Evolutionary conservation across 2,113 vertebrate species (phyloP), one percentile per base, ranked within the genome.

Genomic region (Mirounga angustirostris): DNA sequence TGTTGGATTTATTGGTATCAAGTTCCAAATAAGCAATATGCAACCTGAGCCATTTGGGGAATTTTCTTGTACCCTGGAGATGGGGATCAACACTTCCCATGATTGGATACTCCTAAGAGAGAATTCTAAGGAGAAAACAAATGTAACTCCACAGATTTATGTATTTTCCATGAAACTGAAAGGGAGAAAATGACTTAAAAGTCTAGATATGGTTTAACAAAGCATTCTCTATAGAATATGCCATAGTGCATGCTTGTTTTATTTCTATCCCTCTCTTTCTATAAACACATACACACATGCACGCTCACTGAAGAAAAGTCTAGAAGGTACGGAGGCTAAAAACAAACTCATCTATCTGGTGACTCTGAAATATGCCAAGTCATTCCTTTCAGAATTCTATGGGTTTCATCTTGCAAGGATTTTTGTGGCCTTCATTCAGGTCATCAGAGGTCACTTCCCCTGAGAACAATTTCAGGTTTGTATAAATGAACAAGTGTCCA

Each of bases 1-100:
- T 40, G 43, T 2, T 79, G 36, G 43, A 71, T 59, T 92, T 96
- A 67, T 3, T 46, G 89, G 30, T 40, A 92, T 14, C 46, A 7
- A 65, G 22, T 69, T 97, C 80, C 73, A 97, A 91, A 92, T 10
- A 96, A 94, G 30, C 18, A 61, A 56, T 22, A 86, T 69, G n/a
- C 40, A 81, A 73, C 40, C 84, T 83, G 63, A 92, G 91, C 21
- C 91, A n/a, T 83, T 69, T 89, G 46, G 0, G 0, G 61, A 71
- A 90, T 96, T 33, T n/a, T 91, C 11, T 52, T 91, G 22, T 19
- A 56, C 5, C 56, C 50, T 85, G 19, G n/a, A 82, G 18, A 85
- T 0, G 10, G 8, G 1, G 7, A 79, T 58, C 83, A 89, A 82
- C 50, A 79, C 82, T 67, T 58, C 28, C 36, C 43, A 58, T 59